Percentiles rank a stretch among this genome's conserved stretches.
Evolutionary conservation across 2,797 vertebrate species (phyloP).

Genomic region (Etheostoma perlongum): DNA sequence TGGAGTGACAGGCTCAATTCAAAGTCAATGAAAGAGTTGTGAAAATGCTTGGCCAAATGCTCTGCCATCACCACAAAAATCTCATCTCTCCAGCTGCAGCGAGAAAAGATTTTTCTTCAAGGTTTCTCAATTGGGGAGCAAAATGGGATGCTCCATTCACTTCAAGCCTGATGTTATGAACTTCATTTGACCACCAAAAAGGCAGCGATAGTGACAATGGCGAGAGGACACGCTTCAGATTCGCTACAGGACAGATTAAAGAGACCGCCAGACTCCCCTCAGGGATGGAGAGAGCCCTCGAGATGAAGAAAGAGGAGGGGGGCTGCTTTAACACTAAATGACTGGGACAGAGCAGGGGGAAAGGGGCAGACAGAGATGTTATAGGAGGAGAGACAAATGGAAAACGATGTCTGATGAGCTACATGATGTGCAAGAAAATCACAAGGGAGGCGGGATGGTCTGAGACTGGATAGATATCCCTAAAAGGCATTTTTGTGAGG

Average conservation of each 20-base stretch:
- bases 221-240: constrained; percentile 40
- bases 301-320: constrained; percentile 57
- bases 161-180: constrained; percentile 28
- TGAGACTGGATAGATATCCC: constrained; percentile 25
- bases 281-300: constrained; percentile 62
- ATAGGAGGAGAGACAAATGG: constrained; percentile 69
- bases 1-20: constrained; percentile 61
- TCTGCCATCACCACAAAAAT: constrained; percentile 52
- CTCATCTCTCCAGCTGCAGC: constrained; percentile 48
- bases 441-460: constrained; percentile 38
- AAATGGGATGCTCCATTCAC: constrained; percentile 20
- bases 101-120: constrained; percentile 30
- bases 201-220: constrained; percentile 32
- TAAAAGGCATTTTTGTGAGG: constrained; percentile 24
- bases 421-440: constrained; percentile 60
- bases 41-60: constrained; percentile 55
- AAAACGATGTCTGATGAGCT: constrained; percentile 56
- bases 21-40: constrained; percentile 58
- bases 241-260: constrained; percentile 62
- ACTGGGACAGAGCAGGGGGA: constrained; percentile 63
- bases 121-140: constrained; percentile 15
- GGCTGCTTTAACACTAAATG: constrained; percentile 67
- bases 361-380: constrained; percentile 74
- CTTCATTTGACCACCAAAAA: constrained; percentile 47
- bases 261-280: constrained; percentile 60